These are phyloP conservation scores for Vulpes vulpes DNA, from an alignment of 2,113 vertebrate genomes.

Conservation along the genomic window DNA sequence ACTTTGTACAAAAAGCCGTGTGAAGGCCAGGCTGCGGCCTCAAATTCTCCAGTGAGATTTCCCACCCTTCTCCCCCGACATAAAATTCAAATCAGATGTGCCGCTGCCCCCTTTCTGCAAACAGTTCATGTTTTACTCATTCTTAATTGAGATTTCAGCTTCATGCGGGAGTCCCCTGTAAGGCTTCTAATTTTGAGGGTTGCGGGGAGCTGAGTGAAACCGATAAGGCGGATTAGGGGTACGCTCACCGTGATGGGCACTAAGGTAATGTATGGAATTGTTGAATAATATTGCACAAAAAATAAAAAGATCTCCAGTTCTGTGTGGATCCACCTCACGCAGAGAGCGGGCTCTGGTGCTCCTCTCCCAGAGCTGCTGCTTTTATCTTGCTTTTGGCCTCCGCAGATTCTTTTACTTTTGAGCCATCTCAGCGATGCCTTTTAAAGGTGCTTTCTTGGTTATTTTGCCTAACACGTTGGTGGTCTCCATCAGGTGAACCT, in stretches of 20 bases:
- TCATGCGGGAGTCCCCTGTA: background rate
- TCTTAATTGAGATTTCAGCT: background rate
- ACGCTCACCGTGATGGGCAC: background rate
- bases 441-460: background rate
- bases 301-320: background rate
- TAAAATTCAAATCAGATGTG: background rate
- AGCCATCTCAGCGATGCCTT: background rate
- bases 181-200: background rate
- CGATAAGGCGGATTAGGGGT: background rate
- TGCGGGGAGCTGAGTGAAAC: background rate
- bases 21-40: background rate
- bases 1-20: background rate
- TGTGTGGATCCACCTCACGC: no score
- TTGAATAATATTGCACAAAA: background rate
- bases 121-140: background rate
- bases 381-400: background rate
- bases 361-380: background rate
- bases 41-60: constrained; percentile 1
- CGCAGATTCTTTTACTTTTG: background rate
- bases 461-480: background rate
- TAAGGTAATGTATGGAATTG: background rate
- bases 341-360: background rate
- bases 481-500: background rate
- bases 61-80: background rate
- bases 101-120: background rate